These are phyloP conservation scores for Hozukius guyotensis DNA, from an alignment of 2,797 vertebrate genomes.

Conservation along the genomic window DNA sequence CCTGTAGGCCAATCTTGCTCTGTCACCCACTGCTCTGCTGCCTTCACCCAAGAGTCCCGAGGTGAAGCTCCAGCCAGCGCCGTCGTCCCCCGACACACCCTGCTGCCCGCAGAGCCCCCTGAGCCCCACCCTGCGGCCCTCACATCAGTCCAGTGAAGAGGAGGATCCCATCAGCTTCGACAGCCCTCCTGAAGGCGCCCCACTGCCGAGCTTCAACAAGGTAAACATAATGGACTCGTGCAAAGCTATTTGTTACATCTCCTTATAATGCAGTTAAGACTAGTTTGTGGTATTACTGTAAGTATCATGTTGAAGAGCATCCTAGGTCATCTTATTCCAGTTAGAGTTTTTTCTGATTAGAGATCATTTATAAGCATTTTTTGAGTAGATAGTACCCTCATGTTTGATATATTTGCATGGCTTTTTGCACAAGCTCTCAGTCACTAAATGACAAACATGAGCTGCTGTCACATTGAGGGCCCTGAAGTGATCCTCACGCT, in stretches of 20 bases:
- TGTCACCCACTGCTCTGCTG: conserved; percentile 79
- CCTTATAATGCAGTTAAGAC: not conserved
- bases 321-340: not conserved
- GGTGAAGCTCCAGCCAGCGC: conserved; percentile 65
- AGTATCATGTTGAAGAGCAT: not conserved
- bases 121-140: conserved; percentile 37
- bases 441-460: not conserved
- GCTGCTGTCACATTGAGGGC: conserved; percentile 16
- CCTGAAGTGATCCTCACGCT: conserved; percentile 1
- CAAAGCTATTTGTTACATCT: not conserved
- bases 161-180: conserved; percentile 78
- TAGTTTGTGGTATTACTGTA: not conserved
- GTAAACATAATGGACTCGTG: conserved; percentile 40
- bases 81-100: conserved; percentile 55
- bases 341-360: not conserved
- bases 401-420: not conserved
- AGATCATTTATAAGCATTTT: not conserved
- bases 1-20: conserved; percentile 81
- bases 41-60: conserved; percentile 78
- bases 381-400: not conserved
- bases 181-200: conserved; percentile 72
- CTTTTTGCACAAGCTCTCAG: not conserved
- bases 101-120: conserved; percentile 42
- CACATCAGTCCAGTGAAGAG: conserved; percentile 71
- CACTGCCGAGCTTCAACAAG: conserved; percentile 83